Conservation (phyloP, 2,113 vertebrate species). For the Lycaon pictus region DNA sequence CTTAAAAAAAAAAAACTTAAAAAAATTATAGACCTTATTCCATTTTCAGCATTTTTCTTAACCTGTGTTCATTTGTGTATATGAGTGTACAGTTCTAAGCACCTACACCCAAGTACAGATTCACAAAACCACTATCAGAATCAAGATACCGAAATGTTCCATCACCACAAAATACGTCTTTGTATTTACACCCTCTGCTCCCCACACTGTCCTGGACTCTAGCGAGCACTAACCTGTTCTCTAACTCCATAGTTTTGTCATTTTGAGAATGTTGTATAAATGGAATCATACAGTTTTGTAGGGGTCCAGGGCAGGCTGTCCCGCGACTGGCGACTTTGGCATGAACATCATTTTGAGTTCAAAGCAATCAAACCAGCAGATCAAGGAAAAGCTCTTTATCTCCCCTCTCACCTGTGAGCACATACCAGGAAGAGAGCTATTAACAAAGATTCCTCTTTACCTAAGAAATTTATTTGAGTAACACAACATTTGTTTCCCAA, state of each 20-base stretch:
- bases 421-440: neutral
- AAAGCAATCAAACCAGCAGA: neutral
- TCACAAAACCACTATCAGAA: neutral
- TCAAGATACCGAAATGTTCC: neutral
- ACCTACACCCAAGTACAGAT: neutral
- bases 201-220: neutral
- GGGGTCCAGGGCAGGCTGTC: neutral
- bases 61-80: neutral
- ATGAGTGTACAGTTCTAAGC: neutral
- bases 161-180: neutral
- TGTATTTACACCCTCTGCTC: neutral
- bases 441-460: neutral
- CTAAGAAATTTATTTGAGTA: neutral
- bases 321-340: neutral
- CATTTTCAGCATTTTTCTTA: neutral
- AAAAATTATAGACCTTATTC: neutral
- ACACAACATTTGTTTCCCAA: neutral
- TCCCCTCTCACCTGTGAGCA: neutral
- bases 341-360: neutral
- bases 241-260: neutral
- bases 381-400: neutral
- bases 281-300: neutral
- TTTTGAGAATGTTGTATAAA: constrained; percentile 40
- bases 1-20: neutral
- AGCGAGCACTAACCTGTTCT: neutral